Conservation (phyloP, 2,113 vertebrate genomes). For the Platichthys stellatus region DNA sequence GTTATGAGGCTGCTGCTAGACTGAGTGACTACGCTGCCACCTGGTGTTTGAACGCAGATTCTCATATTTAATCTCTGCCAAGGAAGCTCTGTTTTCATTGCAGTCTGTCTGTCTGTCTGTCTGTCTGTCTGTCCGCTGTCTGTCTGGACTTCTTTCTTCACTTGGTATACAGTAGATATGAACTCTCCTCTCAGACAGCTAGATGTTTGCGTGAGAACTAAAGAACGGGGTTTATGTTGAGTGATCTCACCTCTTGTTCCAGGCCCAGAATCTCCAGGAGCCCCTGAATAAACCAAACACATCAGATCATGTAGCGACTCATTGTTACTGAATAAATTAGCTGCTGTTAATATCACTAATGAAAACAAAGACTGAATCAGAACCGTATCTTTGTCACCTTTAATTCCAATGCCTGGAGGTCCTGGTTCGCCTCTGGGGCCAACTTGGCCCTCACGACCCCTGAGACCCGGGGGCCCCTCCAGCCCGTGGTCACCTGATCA, state of each 20-base stretch:
- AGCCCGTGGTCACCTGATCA: constrained; percentile 87
- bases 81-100: neutral
- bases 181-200: too few relatives aligned
- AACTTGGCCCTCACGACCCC: constrained; percentile 88
- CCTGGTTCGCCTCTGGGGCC: constrained; percentile 91
- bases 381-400: constrained; percentile 90
- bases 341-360: neutral
- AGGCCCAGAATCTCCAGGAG: constrained; percentile 82
- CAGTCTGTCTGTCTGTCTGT: too few relatives aligned
- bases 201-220: neutral
- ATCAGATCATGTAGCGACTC: constrained; percentile 3
- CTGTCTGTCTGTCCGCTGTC: too few relatives aligned
- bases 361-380: neutral
- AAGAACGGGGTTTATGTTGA: neutral
- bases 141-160: too few relatives aligned
- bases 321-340: neutral
- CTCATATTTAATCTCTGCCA: neutral
- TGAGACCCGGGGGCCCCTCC: constrained; percentile 88
- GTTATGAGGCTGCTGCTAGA: neutral
- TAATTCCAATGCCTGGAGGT: constrained; percentile 85
- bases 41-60: constrained; percentile 19
- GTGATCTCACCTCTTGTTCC: constrained; percentile 87
- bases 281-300: constrained; percentile 74
- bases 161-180: too few relatives aligned
- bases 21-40: constrained; percentile 29